A percentile compares a stretch with the other conserved stretches of the same genome.
Conservation (phyloP, 2,113 vertebrate genomes). For the Tyrannus savana region DNA sequence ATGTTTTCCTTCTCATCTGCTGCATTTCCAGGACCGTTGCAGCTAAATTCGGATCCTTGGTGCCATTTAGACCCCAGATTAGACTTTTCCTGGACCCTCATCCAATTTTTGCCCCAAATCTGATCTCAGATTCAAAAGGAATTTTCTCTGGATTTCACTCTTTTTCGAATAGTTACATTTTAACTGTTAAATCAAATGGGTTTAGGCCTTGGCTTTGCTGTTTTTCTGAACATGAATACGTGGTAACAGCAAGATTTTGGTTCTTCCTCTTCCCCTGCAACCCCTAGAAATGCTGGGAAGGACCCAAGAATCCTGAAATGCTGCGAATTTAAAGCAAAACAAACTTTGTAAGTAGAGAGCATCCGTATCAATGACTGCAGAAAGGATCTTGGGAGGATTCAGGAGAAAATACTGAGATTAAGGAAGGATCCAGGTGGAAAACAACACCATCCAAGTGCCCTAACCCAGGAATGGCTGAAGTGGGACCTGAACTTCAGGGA, state of each 20-base stretch:
- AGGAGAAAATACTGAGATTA: neutral
- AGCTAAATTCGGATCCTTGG: neutral
- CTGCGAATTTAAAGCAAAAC: neutral
- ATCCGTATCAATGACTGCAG: neutral
- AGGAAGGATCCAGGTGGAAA: neutral
- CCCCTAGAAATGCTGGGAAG: neutral
- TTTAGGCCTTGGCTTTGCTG: neutral
- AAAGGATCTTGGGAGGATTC: neutral
- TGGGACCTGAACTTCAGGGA: neutral
- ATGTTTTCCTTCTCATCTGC: conserved; percentile 16
- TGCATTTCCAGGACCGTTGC: conserved; percentile 2
- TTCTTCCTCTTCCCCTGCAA: neutral
- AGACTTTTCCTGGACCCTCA: neutral
- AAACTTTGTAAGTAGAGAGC: neutral
- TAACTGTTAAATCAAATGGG: neutral
- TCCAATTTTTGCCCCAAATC: neutral
- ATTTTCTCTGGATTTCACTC: neutral
- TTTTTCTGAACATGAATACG: neutral
- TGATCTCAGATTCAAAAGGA: neutral
- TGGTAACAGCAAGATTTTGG: neutral
- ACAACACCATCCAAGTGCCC: neutral
- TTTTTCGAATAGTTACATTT: neutral
- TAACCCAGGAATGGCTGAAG: rapidly evolving
- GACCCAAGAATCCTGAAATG: neutral
- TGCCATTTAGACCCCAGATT: neutral